These are phyloP conservation scores for Chunga burmeisteri DNA, from an alignment of 2,113 vertebrate species.

Conservation along the genomic window DNA sequence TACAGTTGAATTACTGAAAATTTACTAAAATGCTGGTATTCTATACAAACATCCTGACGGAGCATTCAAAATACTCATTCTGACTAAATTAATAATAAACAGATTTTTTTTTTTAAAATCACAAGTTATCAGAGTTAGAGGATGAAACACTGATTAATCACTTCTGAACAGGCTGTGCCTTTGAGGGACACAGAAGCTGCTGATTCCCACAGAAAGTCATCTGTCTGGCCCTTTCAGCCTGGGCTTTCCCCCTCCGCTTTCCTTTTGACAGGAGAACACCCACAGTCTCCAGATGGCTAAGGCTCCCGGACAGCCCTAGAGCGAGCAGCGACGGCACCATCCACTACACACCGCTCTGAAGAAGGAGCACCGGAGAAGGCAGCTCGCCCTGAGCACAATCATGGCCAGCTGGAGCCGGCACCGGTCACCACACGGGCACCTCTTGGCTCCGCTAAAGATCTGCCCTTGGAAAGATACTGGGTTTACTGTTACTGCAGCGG, in stretches of 20 bases:
- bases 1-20: not conserved
- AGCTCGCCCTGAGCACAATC: not conserved
- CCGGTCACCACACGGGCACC: fast-evolving
- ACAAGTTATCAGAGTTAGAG: not conserved
- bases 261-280: not conserved
- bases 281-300: not conserved
- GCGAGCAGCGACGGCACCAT: not conserved
- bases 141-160: not conserved
- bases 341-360: not conserved
- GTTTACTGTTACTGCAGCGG: not conserved
- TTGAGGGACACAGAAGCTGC: not conserved
- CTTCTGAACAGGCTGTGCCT: not conserved
- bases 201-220: not conserved
- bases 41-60: not conserved
- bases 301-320: not conserved
- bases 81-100: not conserved
- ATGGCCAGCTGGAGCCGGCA: fast-evolving
- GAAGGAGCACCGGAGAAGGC: not conserved
- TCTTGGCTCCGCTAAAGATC: not conserved
- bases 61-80: not conserved
- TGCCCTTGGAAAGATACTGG: not conserved
- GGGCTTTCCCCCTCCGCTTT: not conserved
- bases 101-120: not conserved
- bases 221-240: not conserved
- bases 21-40: not conserved